These are phyloP conservation scores for Mormyrus hasselquistii DNA, from an alignment of 2,797 vertebrate genomes.

Conservation along the genomic window DNA sequence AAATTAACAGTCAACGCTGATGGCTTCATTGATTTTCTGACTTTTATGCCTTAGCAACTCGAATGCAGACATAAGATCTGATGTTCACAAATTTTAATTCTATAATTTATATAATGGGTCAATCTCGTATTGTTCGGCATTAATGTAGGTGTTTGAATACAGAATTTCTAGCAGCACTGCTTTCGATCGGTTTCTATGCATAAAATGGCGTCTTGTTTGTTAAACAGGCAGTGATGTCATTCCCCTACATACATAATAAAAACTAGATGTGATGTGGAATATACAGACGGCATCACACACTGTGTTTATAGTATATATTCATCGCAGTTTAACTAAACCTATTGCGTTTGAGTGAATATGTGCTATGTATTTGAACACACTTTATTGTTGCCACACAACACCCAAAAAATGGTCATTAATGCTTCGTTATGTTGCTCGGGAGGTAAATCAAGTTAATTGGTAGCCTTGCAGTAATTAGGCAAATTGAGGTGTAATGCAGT, in stretches of 20 bases:
- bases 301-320: background rate
- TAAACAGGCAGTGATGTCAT: background rate
- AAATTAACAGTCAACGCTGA: background rate
- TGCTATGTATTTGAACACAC: background rate
- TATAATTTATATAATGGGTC: background rate
- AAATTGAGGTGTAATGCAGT: constrained; percentile 13
- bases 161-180: background rate
- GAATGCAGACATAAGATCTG: background rate
- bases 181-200: background rate
- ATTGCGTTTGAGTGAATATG: background rate
- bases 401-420: background rate
- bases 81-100: background rate
- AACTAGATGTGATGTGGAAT: background rate
- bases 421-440: background rate
- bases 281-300: background rate
- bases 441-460: constrained; percentile 21
- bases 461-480: constrained; percentile 16
- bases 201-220: background rate
- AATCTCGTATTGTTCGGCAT: background rate
- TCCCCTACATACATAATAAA: background rate
- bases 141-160: background rate
- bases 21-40: background rate
- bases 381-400: background rate
- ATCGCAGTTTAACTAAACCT: background rate
- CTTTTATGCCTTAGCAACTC: background rate